phyloP scores from a whole-genome alignment of 2,888 invertebrate genomes.

The Heliconius sara region DNA sequence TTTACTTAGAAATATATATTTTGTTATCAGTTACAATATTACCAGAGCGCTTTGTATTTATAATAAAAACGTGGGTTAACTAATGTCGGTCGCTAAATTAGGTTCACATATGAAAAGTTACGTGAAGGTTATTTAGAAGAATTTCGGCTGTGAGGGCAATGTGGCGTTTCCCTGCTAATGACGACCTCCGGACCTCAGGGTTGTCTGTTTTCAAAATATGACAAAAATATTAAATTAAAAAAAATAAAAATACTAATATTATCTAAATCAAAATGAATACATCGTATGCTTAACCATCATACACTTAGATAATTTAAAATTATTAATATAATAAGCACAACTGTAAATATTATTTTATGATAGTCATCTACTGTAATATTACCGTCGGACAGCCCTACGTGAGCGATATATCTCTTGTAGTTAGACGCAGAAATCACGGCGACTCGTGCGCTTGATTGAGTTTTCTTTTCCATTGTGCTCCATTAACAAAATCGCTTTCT shows the following conservation, averaged over 20 bases:
- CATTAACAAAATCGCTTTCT: constrained; percentile 81
- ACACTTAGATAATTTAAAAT: neutral
- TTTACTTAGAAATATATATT: neutral
- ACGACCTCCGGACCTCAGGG: constrained; percentile 60
- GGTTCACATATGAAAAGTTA: constrained; percentile 71
- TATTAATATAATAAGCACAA: neutral
- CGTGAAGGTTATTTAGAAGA: constrained; percentile 68
- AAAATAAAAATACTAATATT: neutral
- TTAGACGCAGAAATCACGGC: constrained; percentile 81
- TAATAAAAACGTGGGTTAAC: constrained; percentile 37
- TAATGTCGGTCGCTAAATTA: constrained; percentile 65
- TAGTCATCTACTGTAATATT: neutral
- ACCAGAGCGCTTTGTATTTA: constrained; percentile 29
- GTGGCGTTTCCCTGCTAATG: constrained; percentile 73
- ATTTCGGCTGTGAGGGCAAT: constrained; percentile 57
- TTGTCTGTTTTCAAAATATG: constrained; percentile 18
- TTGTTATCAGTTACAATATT: neutral
- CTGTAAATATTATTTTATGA: neutral
- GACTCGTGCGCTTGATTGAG: constrained; percentile 81
- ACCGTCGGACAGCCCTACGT: constrained; percentile 47
- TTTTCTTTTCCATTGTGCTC: constrained; percentile 80
- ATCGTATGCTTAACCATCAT: neutral
- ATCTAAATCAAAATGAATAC: neutral
- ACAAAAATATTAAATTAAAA: neutral
- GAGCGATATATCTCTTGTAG: constrained; percentile 78